Conservation (phyloP, 2,113 vertebrate genomes). For the Orcinus orca region DNA sequence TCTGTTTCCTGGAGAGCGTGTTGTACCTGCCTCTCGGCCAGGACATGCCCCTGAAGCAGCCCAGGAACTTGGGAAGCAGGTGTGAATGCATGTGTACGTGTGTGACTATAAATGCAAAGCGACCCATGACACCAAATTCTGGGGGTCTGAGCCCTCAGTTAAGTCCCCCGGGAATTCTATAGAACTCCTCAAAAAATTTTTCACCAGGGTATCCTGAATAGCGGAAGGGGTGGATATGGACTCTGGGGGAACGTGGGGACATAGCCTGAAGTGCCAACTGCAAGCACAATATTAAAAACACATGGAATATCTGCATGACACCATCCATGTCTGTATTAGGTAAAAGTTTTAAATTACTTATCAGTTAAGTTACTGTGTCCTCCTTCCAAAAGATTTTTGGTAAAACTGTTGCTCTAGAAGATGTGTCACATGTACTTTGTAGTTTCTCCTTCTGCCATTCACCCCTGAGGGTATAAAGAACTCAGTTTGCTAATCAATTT, state of each 20-base stretch:
- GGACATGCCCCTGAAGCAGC: neutral
- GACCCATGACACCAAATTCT: neutral
- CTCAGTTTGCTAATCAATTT: neutral
- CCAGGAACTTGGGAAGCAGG: neutral
- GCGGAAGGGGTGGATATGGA: neutral
- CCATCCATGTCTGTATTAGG: neutral
- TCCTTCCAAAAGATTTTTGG: neutral
- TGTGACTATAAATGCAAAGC: neutral
- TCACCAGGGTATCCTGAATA: neutral
- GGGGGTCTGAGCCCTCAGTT: neutral
- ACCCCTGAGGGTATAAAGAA: neutral
- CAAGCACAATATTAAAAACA: neutral
- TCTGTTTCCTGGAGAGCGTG: neutral
- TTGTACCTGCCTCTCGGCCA: neutral
- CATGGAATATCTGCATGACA: neutral
- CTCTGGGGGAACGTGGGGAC: no score
- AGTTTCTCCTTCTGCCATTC: neutral
- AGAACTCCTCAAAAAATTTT: neutral
- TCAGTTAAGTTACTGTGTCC: neutral
- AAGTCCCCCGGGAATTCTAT: neutral
- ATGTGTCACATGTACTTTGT: neutral
- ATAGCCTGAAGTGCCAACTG: neutral
- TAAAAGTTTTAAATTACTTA: slow-evolving; percentile 5
- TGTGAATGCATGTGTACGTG: no score
- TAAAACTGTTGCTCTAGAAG: neutral